Base-by-base conservation (phyloP, 2,113 vertebrate species). In the Caloenas nicobarica region DNA sequence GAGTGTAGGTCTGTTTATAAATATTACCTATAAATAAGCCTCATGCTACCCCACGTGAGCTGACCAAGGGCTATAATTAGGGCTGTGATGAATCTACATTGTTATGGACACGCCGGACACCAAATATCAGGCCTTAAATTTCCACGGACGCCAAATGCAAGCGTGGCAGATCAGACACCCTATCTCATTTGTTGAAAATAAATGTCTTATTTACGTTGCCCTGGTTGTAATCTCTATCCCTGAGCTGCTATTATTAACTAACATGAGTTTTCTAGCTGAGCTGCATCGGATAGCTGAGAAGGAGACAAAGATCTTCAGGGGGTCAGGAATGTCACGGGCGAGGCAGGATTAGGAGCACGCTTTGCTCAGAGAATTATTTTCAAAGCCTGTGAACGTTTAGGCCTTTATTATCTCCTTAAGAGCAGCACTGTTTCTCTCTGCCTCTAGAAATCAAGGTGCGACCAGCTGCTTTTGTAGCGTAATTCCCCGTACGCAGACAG, bases 91-190 rank as follows among this genome's bases (percentile, higher is more conserved):
- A 92, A 81, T 60, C 48, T 81, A 92, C 93, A 92, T 92, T 87
- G 88, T 97, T 93, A 92, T 53, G 77, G 88, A 90, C 4, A 0
- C 0, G 5, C 48, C 12, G 15, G 93, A 96, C 92, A 89, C 48
- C 57, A 53, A 94, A 91, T 95, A 94, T 81, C 93, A 80, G 53
- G 92, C 50, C 73, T 94, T 96, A 94, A 91, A 84, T 96, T 96
- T 96, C 86, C 6, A 1, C 12, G 2, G 85, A 72, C 78, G 69
- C 82, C 92, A 79, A 88, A 94, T 34, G 61, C 10, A 24, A 94
- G 71, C 2, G 7, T 50, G 80, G 82, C 57, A 86, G 79, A 84
- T 82, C 72, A 93, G 96, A 94, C 28, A 91, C 7, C 26, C 36
- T 84, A 81, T 54, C 86, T 86, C 54, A 79, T 92, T 96, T 91